Evolutionary conservation across 1,140 invertebrate genomes (phyloP).

Genomic region (Magallana angulata): DNA sequence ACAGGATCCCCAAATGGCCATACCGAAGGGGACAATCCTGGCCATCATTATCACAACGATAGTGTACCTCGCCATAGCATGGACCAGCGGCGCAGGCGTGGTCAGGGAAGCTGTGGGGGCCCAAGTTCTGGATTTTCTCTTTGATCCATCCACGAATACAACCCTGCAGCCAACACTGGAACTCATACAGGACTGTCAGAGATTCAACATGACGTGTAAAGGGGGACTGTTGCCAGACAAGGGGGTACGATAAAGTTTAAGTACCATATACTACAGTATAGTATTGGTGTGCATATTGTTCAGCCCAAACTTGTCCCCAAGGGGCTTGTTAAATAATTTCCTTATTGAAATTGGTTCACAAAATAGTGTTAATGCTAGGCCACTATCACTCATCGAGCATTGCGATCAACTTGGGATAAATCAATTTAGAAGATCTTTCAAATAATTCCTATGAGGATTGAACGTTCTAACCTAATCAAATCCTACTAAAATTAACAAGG

Average conservation of each 20-base stretch:
- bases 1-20: constrained; percentile 86
- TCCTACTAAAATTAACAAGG: no score
- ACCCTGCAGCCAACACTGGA: constrained; percentile 43
- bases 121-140: constrained; percentile 36
- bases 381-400: no score
- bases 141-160: constrained; percentile 14
- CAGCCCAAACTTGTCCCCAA: no score
- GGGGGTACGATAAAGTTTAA: constrained; percentile 54
- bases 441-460: no score
- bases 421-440: no score
- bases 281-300: no score
- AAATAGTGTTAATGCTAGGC: no score
- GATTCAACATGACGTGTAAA: constrained; percentile 80
- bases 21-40: constrained; percentile 89
- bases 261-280: no score
- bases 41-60: constrained; percentile 91
- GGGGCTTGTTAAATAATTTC: no score
- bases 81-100: constrained; percentile 85
- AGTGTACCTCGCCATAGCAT: constrained; percentile 90
- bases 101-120: constrained; percentile 90
- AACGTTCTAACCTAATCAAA: no score
- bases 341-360: constrained; percentile 19
- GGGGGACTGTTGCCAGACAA: constrained; percentile 90
- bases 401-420: no score
- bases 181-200: constrained; percentile 50